Conservation (phyloP, 2,113 vertebrate species). For the Sciurus niger region DNA sequence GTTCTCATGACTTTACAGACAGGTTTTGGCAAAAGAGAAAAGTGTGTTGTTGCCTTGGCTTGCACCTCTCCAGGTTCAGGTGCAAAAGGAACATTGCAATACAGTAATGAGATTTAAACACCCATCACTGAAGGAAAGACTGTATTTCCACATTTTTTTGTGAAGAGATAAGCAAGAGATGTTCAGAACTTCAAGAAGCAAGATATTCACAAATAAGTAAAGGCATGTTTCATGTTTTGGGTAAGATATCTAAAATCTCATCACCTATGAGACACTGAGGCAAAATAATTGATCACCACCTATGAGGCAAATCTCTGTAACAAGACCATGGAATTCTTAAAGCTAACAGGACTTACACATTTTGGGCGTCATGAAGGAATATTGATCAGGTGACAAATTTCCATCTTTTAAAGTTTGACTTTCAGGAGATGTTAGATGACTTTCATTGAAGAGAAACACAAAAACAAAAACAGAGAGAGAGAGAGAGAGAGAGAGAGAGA, state of each 20-base stretch:
- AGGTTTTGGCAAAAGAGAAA: constrained; percentile 36
- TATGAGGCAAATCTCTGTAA: not conserved
- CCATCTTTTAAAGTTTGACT: not conserved
- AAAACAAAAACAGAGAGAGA: no score
- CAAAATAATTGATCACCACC: constrained; percentile 20
- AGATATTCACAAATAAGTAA: not conserved
- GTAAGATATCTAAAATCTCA: not conserved
- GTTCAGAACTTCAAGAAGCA: constrained; percentile 39
- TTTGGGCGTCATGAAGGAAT: not conserved
- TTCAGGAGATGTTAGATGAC: not conserved
- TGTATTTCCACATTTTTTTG: not conserved
- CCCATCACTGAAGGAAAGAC: not conserved
- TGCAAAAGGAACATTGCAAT: not conserved
- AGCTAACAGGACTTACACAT: not conserved
- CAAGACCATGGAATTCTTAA: not conserved
- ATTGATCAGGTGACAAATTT: not conserved
- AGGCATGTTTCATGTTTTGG: not conserved
- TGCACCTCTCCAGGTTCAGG: not conserved
- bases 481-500: no score
- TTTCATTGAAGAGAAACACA: not conserved
- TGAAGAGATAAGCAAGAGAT: not conserved
- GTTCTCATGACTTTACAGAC: not conserved
- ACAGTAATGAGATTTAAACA: not conserved
- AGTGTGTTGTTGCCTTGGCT: not conserved
- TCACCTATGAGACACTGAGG: no score